Evolutionary conservation across 2,888 invertebrate genomes (phyloP).

Genomic region (Leuctra nigra): DNA sequence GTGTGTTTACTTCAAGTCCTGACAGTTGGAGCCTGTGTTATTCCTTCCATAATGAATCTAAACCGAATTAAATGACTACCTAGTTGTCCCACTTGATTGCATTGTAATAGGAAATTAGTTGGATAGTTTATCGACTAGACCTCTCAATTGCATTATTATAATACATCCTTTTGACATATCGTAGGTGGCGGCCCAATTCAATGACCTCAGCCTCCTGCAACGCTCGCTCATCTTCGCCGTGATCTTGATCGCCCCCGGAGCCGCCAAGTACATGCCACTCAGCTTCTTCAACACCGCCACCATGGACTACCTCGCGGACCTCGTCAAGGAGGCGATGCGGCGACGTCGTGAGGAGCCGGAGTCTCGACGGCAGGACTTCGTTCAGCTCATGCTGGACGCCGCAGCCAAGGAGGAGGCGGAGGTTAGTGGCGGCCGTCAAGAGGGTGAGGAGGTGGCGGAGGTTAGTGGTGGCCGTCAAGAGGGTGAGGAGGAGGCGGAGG

Average conservation of each 20-base stretch:
- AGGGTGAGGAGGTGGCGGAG: no score
- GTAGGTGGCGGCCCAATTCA: not conserved
- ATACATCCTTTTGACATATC: no score
- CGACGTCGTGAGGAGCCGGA: constrained; percentile 24
- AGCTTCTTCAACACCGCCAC: constrained; percentile 32
- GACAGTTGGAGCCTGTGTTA: no score
- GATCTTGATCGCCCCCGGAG: constrained; percentile 28
- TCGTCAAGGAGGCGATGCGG: constrained; percentile 30
- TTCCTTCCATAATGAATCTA: no score
- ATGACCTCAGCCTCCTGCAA: not conserved
- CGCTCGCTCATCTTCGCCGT: constrained; percentile 27
- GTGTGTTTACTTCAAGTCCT: no score
- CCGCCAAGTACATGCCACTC: constrained; percentile 30
- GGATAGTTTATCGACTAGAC: no score
- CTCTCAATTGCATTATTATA: no score
- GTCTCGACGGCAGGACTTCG: constrained; percentile 42
- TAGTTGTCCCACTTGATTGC: no score
- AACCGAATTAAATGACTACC: no score
- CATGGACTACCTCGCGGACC: constrained; percentile 30
- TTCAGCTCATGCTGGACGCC: constrained; percentile 46
- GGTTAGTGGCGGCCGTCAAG: constrained; percentile 12
- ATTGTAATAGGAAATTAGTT: no score
- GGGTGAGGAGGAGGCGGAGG: no score
- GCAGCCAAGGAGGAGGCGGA: constrained; percentile 39
- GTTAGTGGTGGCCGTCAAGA: no score